These are phyloP conservation scores for Hiodon tergisus DNA, from an alignment of 2,113 vertebrate genomes.

Conservation along the genomic window DNA sequence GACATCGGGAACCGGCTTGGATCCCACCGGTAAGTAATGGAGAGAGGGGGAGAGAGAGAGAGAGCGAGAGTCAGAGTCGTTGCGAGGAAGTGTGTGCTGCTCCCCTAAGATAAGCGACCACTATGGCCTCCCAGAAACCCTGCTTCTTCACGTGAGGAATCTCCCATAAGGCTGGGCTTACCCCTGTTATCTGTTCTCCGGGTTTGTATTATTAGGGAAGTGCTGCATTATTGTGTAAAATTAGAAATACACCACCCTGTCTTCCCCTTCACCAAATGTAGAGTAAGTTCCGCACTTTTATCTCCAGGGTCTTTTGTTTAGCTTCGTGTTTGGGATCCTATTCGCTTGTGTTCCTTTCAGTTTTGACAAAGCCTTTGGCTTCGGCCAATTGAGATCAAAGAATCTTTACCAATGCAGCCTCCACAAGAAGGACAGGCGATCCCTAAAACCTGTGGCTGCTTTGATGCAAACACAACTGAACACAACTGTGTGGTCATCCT, in stretches of 20 bases:
- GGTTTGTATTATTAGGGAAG: no score
- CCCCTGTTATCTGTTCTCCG: no score
- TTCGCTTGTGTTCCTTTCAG: slow-evolving; percentile 6
- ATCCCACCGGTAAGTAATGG: not conserved
- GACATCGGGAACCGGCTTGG: not conserved
- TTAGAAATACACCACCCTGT: no score
- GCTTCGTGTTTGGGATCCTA: not conserved
- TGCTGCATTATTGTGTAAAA: no score
- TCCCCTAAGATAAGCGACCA: no score
- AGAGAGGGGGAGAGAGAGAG: not conserved
- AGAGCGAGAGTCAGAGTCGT: not conserved
- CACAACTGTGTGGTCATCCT: no score
- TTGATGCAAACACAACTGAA: not conserved
- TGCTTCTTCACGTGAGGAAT: no score
- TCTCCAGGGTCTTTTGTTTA: not conserved
- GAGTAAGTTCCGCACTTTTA: not conserved
- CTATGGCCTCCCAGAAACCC: no score
- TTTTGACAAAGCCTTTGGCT: not conserved
- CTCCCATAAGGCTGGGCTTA: no score
- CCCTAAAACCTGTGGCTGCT: not conserved
- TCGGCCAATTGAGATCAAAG: slow-evolving; percentile 8
- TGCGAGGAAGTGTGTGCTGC: no score
- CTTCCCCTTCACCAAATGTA: not conserved
- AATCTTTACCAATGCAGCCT: not conserved
- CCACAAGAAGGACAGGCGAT: not conserved